A percentile compares a stretch with the other conserved stretches of the same genome.
Conservation (phyloP, 2,888 invertebrate species). For the Sarcophaga rosellei region DNA sequence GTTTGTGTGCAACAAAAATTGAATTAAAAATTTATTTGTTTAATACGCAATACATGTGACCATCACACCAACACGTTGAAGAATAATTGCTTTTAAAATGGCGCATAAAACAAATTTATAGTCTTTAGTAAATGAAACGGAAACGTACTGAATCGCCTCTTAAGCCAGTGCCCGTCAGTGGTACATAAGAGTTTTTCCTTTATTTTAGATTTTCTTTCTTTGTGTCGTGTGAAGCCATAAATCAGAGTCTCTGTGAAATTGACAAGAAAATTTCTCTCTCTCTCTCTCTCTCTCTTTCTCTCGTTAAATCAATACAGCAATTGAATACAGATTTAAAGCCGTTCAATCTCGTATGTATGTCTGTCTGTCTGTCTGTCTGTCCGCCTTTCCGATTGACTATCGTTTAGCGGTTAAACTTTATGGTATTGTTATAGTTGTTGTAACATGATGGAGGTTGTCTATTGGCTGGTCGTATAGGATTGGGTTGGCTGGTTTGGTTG, state of each 20-base stretch:
- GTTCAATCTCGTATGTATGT: neutral
- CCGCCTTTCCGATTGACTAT: no score
- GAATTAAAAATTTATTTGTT: neutral
- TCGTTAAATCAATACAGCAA: slow-evolving; percentile 10
- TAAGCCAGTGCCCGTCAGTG: no score
- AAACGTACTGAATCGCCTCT: no score
- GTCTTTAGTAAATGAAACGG: neutral
- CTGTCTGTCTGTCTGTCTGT: neutral
- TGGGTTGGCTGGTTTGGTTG: slow-evolving; percentile 29
- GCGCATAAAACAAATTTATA: neutral
- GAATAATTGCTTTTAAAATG: neutral
- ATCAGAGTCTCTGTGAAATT: neutral
- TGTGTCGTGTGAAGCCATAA: neutral
- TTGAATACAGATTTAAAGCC: neutral
- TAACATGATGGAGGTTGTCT: slow-evolving; percentile 6
- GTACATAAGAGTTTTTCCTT: no score
- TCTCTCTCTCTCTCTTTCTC: neutral
- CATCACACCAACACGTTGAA: neutral
- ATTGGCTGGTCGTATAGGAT: slow-evolving; percentile 15
- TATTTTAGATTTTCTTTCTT: neutral
- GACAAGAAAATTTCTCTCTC: neutral
- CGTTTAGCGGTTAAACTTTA: neutral
- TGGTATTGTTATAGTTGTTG: neutral
- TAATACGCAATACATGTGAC: neutral
- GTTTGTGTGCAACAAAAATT: no score